A percentile compares a stretch with the other conserved stretches of the same genome.
These are phyloP conservation scores for Helicoverpa armigera DNA, from an alignment of 1,140 invertebrate genomes.

Conservation along the genomic window DNA sequence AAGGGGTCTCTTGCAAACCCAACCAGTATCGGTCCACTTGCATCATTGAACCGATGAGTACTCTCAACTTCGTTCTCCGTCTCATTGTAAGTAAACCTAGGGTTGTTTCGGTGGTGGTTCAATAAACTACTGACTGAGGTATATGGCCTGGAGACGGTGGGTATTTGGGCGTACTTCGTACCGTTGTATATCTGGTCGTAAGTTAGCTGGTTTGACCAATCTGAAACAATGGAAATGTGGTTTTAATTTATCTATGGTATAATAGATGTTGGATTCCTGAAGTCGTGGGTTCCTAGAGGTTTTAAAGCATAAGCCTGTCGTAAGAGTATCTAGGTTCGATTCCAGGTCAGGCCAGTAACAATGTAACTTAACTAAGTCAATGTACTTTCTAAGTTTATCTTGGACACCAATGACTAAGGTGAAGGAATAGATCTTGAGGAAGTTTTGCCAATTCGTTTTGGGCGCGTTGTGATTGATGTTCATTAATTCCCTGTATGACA, in stretches of 20 bases:
- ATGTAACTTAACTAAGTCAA: too few relatives aligned
- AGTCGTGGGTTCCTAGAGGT: too few relatives aligned
- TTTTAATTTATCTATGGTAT: background rate
- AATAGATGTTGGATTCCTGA: too few relatives aligned
- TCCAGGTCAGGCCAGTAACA: too few relatives aligned
- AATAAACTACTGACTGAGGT: conserved; percentile 37
- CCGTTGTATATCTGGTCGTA: conserved; percentile 74
- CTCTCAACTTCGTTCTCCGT: conserved; percentile 60
- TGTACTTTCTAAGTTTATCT: too few relatives aligned
- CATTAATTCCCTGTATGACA: too few relatives aligned
- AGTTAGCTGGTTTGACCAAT: conserved; percentile 59
- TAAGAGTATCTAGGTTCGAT: too few relatives aligned
- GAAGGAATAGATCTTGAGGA: too few relatives aligned
- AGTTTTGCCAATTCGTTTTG: too few relatives aligned
- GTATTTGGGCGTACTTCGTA: conserved; percentile 70
- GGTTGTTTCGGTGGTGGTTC: background rate
- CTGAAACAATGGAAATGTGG: conserved; percentile 62
- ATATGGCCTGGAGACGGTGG: conserved; percentile 54
- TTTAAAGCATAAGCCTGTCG: too few relatives aligned
- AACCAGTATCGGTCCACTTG: conserved; percentile 66
- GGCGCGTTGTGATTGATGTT: too few relatives aligned
- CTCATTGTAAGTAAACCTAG: conserved; percentile 56
- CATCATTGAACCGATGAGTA: conserved; percentile 43
- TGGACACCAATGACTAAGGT: too few relatives aligned
- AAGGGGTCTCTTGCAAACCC: conserved; percentile 78